phyloP scores from a whole-genome alignment of 2,888 invertebrate genomes.

The Archips crataeganus region DNA sequence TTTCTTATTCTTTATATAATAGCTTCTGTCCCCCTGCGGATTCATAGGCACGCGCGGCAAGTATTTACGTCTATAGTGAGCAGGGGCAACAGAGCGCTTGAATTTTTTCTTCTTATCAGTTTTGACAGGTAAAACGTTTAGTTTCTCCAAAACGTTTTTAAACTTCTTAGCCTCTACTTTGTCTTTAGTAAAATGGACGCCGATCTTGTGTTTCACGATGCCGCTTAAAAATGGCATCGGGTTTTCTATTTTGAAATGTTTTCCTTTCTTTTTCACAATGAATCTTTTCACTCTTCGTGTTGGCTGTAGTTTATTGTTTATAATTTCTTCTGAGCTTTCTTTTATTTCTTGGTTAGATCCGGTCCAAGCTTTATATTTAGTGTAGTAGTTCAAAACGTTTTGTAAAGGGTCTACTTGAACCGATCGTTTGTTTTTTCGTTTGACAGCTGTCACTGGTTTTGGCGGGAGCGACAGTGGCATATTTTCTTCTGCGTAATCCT shows the following conservation, averaged over 20 bases:
- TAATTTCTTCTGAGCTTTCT: slow-evolving; percentile 23
- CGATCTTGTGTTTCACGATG: slow-evolving; percentile 50
- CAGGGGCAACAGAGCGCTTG: slow-evolving; percentile 53
- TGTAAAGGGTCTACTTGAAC: slow-evolving; percentile 55
- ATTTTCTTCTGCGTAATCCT: slow-evolving; percentile 32
- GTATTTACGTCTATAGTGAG: slow-evolving; percentile 51
- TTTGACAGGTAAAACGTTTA: slow-evolving; percentile 44
- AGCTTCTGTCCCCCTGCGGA: slow-evolving; percentile 66
- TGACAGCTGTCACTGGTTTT: slow-evolving; percentile 47
- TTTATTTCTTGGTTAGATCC: slow-evolving; percentile 54
- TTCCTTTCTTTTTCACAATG: slow-evolving; percentile 26
- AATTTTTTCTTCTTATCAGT: slow-evolving; percentile 38
- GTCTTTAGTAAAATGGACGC: slow-evolving; percentile 50
- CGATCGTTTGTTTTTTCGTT: slow-evolving; percentile 58
- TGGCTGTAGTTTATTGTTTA: slow-evolving; percentile 8
- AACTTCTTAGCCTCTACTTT: slow-evolving; percentile 50
- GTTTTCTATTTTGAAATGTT: slow-evolving; percentile 47
- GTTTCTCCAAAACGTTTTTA: slow-evolving; percentile 51
- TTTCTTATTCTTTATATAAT: slow-evolving; percentile 63
- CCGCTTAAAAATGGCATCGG: slow-evolving; percentile 53
- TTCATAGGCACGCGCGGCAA: slow-evolving; percentile 54
- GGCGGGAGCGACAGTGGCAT: slow-evolving; percentile 40
- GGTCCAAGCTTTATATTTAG: slow-evolving; percentile 71
- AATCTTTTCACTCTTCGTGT: slow-evolving; percentile 13
- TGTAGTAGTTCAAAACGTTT: slow-evolving; percentile 65